Base-by-base conservation (phyloP, 1,140 invertebrate species). In the Eriosoma lanigerum region DNA sequence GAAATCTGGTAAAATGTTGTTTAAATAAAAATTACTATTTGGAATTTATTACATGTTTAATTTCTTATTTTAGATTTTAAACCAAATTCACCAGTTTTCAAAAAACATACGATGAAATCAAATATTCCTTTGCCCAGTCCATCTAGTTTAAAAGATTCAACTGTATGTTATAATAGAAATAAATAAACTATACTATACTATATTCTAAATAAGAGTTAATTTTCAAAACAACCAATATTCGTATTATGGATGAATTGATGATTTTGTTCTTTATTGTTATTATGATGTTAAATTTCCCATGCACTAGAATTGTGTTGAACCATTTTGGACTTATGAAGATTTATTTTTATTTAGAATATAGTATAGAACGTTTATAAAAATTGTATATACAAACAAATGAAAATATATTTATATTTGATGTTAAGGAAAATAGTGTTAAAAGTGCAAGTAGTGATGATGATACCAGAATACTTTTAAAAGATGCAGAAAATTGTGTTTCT, bases 401-500 rank as follows among this genome's bases (percentile, higher is more conserved):
- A 54, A 8, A 3, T 44, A 54, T 75, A n/a, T 75, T 5, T 15
- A 38, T 48, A 26, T 78, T 38, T 38, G 3, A 38, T 38, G 8
- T 38, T 38, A 4, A 78, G 75, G 75, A 78, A 26, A 78, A 48
- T 26, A 78, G 56, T 48, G 8, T 62, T 62, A 78, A 78, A 48
- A 78, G 21, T 60, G 26, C 44, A 46, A 62, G 56, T 5, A 62
- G 75, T 60, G 75, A 78, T 78, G 75, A 78, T 9, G 75, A 78
- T 46, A 78, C 75, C 15, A 62, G 56, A 62, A 48, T 58, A 17
- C 4, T 78, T 26, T 62, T 78, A 60, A 78, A 60, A 78, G 75
- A 78, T 60, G 75, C 75, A n/a, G 75, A 78, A 48, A 78, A 78
- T n/a, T 78, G 75, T 62, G 54, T 78, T 12, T 60, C 54, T 26